Evolutionary conservation across 2,888 invertebrate genomes (phyloP).

Genomic region (Salpingus planirostris): DNA sequence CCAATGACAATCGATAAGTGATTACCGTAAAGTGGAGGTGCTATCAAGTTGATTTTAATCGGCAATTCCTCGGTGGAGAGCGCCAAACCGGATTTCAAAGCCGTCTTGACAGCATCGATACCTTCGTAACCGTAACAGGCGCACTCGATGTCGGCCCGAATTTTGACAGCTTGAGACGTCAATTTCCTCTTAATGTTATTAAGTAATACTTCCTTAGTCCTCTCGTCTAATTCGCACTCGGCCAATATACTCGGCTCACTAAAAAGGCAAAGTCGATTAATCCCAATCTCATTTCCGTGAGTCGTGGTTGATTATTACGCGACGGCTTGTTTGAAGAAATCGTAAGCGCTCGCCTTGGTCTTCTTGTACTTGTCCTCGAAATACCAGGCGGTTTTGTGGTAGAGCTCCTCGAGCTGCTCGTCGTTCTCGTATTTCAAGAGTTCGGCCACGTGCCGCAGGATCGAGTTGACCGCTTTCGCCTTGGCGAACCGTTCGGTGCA

Average conservation of each 20-base stretch:
- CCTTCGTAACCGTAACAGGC: constrained; percentile 97
- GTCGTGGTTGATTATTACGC: too few relatives aligned
- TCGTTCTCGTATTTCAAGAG: constrained; percentile 84
- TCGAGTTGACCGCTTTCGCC: constrained; percentile 97
- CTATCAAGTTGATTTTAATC: constrained; percentile 97
- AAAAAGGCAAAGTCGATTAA: neutral
- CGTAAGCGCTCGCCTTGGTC: constrained; percentile 91
- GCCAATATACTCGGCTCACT: constrained; percentile 92
- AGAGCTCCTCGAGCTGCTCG: constrained; percentile 89
- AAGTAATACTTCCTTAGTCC: constrained; percentile 84
- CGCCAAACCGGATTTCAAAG: constrained; percentile 81
- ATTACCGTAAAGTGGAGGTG: constrained; percentile 80
- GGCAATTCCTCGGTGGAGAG: constrained; percentile 89
- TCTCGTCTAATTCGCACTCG: constrained; percentile 89
- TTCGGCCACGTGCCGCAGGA: constrained; percentile 94
- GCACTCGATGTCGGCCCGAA: constrained; percentile 86
- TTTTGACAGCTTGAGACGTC: constrained; percentile 95
- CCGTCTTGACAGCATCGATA: constrained; percentile 94
- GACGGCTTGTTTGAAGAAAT: constrained; percentile 97
- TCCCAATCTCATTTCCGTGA: too few relatives aligned
- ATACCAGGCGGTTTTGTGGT: constrained; percentile 94
- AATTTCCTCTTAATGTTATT: constrained; percentile 93
- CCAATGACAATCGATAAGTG: neutral
- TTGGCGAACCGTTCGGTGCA: constrained; percentile 98
- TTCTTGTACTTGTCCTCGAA: constrained; percentile 96